Conservation (phyloP, 23 tunicate genomes). For the Pegea sp. region DNA sequence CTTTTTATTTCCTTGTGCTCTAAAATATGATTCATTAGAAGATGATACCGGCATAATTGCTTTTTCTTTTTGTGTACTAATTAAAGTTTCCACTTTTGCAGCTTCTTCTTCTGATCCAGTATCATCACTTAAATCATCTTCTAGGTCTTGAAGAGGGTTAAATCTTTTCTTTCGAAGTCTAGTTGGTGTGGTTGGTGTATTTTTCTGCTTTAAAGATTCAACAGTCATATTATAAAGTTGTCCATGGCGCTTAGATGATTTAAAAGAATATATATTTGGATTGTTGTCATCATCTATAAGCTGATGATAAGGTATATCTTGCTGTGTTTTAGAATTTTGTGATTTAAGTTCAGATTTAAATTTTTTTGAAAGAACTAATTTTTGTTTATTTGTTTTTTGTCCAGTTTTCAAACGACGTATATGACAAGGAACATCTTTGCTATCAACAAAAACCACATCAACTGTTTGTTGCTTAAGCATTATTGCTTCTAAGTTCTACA, state of each 20-base stretch:
- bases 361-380: neutral
- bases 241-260: neutral
- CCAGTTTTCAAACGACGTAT: too few relatives aligned
- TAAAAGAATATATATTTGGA: neutral
- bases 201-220: neutral
- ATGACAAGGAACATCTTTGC: too few relatives aligned
- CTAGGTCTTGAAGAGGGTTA: too few relatives aligned
- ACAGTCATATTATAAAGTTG: neutral
- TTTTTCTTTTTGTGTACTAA: neutral
- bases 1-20: neutral
- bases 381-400: too few relatives aligned
- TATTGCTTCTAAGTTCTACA: too few relatives aligned
- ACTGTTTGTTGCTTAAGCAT: too few relatives aligned
- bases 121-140: neutral
- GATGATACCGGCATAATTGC: neutral
- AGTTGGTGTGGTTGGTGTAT: neutral
- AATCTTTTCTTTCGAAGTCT: too few relatives aligned
- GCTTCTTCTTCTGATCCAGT: neutral
- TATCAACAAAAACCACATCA: too few relatives aligned
- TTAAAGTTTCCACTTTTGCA: neutral
- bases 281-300: neutral
- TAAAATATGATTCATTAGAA: neutral
- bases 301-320: neutral
- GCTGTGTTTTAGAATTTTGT: neutral
- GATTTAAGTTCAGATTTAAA: constrained; percentile 1